These are phyloP conservation scores for Mamestra configurata DNA, from an alignment of 1,140 invertebrate genomes.

Conservation along the genomic window DNA sequence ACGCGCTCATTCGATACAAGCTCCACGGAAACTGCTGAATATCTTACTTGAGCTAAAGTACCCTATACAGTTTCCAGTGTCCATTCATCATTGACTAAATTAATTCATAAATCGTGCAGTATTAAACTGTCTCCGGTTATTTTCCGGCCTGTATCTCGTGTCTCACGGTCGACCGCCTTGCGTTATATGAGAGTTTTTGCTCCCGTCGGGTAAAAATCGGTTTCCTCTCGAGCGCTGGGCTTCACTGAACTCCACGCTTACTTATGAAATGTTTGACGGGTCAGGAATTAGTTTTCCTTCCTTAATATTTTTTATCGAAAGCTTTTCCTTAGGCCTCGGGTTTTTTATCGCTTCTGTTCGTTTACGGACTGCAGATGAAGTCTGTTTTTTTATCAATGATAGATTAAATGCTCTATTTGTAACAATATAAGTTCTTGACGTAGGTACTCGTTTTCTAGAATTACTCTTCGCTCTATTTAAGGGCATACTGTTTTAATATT, in stretches of 20 bases:
- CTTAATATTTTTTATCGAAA: slow-evolving; percentile 59
- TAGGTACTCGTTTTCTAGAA: no score
- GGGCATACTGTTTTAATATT: neutral
- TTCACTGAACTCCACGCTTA: slow-evolving; percentile 65
- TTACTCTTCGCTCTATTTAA: no score
- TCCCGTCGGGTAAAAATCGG: slow-evolving; percentile 65
- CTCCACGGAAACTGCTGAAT: neutral
- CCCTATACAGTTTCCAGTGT: no score
- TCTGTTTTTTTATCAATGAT: neutral
- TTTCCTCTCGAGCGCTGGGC: slow-evolving; percentile 63
- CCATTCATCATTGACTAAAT: slow-evolving; percentile 39
- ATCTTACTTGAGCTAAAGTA: neutral
- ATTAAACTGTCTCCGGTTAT: slow-evolving; percentile 45
- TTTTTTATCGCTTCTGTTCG: slow-evolving; percentile 33
- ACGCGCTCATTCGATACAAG: neutral
- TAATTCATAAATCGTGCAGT: slow-evolving; percentile 42
- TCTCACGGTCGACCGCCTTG: slow-evolving; percentile 37
- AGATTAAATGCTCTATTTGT: no score
- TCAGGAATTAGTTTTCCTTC: slow-evolving; percentile 76
- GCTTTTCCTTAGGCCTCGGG: slow-evolving; percentile 36
- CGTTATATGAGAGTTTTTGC: slow-evolving; percentile 49
- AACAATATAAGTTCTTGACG: no score
- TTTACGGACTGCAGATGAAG: neutral
- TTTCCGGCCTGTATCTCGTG: slow-evolving; percentile 44
- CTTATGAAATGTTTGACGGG: slow-evolving; percentile 82